Evolutionary conservation across 2,888 invertebrate species (phyloP).

Genomic region (Drosophila engyochracea): DNA sequence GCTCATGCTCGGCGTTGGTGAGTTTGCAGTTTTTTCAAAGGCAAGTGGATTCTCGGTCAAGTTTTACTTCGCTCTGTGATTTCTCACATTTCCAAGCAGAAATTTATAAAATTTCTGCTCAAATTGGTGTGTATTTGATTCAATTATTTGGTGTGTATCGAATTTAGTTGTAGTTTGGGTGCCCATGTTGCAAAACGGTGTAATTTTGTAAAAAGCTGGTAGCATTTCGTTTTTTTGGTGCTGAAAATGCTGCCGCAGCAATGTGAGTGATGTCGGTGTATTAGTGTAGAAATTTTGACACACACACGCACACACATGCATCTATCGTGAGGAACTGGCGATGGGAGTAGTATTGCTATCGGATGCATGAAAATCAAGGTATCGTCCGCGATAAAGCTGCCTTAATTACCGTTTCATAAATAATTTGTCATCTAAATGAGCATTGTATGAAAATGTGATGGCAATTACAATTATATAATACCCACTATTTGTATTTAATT

Average conservation of each 20-base stretch:
- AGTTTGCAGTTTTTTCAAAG: conserved; percentile 79
- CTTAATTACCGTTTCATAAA: neutral
- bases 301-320: conserved; percentile 47
- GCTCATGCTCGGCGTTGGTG: conserved; percentile 63
- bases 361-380: conserved; percentile 6
- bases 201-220: conserved; percentile 48
- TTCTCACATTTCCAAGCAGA: conserved; percentile 80
- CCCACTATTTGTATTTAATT: neutral
- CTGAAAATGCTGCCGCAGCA: conserved; percentile 49
- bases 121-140: conserved; percentile 68
- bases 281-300: conserved; percentile 60
- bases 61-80: conserved; percentile 82
- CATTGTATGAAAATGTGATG: neutral
- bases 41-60: conserved; percentile 75
- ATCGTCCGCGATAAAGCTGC: neutral
- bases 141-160: conserved; percentile 79
- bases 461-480: conserved; percentile 38
- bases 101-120: conserved; percentile 76
- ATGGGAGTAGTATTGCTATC: conserved; percentile 40
- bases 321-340: conserved; percentile 43
- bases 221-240: conserved; percentile 39
- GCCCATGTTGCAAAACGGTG: conserved; percentile 16
- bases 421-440: neutral
- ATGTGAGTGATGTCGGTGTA: conserved; percentile 61
- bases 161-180: conserved; percentile 36